Base-by-base conservation (phyloP, 2,888 invertebrate species). In the Petrophora chlorosata region DNA sequence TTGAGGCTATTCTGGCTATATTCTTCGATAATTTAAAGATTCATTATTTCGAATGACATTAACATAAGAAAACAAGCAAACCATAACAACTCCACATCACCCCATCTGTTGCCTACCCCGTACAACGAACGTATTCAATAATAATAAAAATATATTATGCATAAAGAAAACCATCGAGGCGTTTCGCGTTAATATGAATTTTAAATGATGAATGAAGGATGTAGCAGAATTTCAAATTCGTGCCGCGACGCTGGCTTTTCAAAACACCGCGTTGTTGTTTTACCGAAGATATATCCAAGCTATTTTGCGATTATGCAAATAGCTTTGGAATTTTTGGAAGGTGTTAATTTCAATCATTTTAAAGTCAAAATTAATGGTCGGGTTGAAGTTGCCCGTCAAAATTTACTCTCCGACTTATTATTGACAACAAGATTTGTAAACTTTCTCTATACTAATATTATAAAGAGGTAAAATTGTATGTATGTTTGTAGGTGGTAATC, bases 271-370 rank as follows among this genome's bases (percentile, higher is more conserved):
- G 8, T 7, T 15, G 17, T 45, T 45, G 39, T 42, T 46, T 38
- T 19, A 9, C 29, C 38, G 25, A 38, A 51, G 22, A 19, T 45
- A 36, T n/a, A 42, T 42, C 29, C 42, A 35, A 30, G 41, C 28
- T 49, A 35, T 44, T 49, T 54, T 50, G 38, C 39, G 41, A 49
- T 50, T 53, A 51, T 53, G 43, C 25, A 29, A 50, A 53, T 48
- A 12, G 4, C 5, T 30, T 33, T 34, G 8, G 36, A 41, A 35
- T 40, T 46, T 49, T 50, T 34, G 38, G 39, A 38, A 39, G 43
- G 33, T 26, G 49, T 48, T 42, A 42, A 55, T 49, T 53, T 47
- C 14, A 30, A 44, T 45, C 42, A 48, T 43, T 45, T 48, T 23
- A 36, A 35, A 48, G 29, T 43, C 36, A 38, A 51, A 51, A n/a